Conservation (phyloP, 2,888 invertebrate species). For the Eueremaeus valkanovi region DNA sequence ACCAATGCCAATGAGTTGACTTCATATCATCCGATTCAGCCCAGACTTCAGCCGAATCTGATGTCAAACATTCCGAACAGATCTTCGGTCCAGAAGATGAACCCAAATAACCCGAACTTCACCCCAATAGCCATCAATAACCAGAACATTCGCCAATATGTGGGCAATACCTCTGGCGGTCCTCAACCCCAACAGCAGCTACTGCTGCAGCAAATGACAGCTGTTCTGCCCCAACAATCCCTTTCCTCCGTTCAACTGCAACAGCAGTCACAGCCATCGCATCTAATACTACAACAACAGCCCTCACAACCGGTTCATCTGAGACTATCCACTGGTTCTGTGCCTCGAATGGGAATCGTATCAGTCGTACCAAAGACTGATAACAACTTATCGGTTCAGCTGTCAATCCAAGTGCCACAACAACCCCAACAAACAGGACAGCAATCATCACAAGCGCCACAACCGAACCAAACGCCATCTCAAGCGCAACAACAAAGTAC, state of each 20-base stretch:
- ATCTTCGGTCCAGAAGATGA: constrained; percentile 10
- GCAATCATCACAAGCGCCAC: neutral
- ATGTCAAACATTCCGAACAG: constrained; percentile 26
- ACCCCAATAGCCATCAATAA: neutral
- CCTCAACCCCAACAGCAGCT: neutral
- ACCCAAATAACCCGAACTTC: neutral
- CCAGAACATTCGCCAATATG: constrained; percentile 2
- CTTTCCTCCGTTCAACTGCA: neutral
- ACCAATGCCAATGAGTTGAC: too few species aligned
- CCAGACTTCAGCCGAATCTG: constrained; percentile 30
- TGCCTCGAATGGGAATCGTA: constrained; percentile 9
- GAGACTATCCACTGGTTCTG: neutral
- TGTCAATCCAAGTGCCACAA: constrained; percentile 33
- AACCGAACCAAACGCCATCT: neutral
- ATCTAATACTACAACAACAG: constrained; percentile 4
- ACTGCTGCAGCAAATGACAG: constrained; percentile 1
- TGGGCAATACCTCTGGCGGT: neutral
- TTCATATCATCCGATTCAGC: too few species aligned
- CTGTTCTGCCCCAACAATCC: constrained; percentile 3
- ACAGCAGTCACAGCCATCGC: constrained; percentile 3
- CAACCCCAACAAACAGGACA: neutral
- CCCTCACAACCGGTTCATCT: constrained; percentile 20
- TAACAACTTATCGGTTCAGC: constrained; percentile 10
- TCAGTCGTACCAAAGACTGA: constrained; percentile 24
- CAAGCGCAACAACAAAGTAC: constrained; percentile 1